These are phyloP conservation scores for Mimachlamys varia DNA, from an alignment of 2,888 invertebrate genomes.

Conservation along the genomic window DNA sequence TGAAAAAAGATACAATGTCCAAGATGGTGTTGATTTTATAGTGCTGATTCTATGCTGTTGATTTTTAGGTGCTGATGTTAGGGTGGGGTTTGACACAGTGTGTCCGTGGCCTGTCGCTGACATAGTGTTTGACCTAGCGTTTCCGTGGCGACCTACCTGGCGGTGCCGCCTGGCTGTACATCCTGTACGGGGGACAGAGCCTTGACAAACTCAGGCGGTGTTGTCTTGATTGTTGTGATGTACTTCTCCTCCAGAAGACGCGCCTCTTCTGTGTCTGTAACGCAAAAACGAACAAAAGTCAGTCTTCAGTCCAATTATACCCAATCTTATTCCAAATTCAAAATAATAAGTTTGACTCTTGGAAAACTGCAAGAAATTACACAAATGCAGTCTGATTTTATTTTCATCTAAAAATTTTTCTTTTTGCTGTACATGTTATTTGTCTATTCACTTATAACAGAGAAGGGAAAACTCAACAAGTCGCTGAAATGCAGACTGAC, in stretches of 20 bases:
- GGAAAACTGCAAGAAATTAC: background rate
- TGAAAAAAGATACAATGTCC: too few relatives aligned
- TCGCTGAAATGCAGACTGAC: too few relatives aligned
- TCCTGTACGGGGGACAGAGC: constrained; percentile 87
- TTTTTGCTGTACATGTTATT: too few relatives aligned
- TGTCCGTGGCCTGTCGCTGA: too few relatives aligned
- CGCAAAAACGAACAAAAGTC: background rate
- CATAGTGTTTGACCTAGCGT: background rate
- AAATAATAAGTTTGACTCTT: background rate
- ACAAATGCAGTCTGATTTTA: too few relatives aligned
- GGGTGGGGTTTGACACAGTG: too few relatives aligned
- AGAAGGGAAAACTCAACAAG: background rate
- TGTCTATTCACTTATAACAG: too few relatives aligned
- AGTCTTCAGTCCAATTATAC: background rate
- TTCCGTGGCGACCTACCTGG: constrained; percentile 83
- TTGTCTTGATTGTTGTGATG: constrained; percentile 73
- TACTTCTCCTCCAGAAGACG: constrained; percentile 69
- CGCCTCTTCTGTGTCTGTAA: constrained; percentile 70
- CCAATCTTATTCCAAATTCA: background rate
- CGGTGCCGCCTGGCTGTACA: constrained; percentile 95
- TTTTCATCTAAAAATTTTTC: too few relatives aligned
- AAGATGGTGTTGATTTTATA: too few relatives aligned
- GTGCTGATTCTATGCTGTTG: too few relatives aligned
- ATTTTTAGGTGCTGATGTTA: too few relatives aligned
- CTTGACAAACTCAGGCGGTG: constrained; percentile 90